Evolutionary conservation across 2,113 vertebrate genomes (phyloP).

Genomic region (Amblyopsis rosae): DNA sequence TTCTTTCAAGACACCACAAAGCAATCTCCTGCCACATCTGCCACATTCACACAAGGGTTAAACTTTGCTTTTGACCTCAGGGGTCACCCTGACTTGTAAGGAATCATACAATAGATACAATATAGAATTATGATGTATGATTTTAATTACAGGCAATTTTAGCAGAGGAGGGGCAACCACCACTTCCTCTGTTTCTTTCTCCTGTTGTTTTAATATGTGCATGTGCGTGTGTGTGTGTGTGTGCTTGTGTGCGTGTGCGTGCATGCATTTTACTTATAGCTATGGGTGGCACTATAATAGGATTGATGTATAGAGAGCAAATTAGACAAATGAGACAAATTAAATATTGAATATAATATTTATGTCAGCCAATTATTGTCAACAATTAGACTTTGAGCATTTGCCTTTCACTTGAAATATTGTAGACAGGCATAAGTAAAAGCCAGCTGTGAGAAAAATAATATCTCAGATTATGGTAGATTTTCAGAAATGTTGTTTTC

Average conservation of each 20-base stretch:
- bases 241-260: neutral
- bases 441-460: constrained; percentile 12
- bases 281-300: too few relatives aligned
- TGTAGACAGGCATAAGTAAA: constrained; percentile 6
- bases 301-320: too few relatives aligned
- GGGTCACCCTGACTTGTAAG: constrained; percentile 40
- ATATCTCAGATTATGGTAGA: constrained; percentile 6
- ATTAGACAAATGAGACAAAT: too few relatives aligned
- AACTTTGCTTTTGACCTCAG: constrained; percentile 63
- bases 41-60: constrained; percentile 48
- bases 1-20: constrained; percentile 48
- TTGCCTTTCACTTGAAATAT: constrained; percentile 4
- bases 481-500: constrained; percentile 16
- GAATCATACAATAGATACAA: constrained; percentile 24
- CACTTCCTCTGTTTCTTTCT: constrained; percentile 34
- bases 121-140: constrained; percentile 40
- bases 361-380: too few relatives aligned
- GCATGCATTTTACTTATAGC: neutral
- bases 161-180: constrained; percentile 35
- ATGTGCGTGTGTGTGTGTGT: neutral
- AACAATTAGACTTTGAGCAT: neutral
- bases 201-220: neutral
- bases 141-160: constrained; percentile 66
- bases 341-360: too few relatives aligned
- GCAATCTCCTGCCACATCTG: constrained; percentile 72